Evolutionary conservation across 2,113 vertebrate species (phyloP).

Genomic region (Sylvia atricapilla): DNA sequence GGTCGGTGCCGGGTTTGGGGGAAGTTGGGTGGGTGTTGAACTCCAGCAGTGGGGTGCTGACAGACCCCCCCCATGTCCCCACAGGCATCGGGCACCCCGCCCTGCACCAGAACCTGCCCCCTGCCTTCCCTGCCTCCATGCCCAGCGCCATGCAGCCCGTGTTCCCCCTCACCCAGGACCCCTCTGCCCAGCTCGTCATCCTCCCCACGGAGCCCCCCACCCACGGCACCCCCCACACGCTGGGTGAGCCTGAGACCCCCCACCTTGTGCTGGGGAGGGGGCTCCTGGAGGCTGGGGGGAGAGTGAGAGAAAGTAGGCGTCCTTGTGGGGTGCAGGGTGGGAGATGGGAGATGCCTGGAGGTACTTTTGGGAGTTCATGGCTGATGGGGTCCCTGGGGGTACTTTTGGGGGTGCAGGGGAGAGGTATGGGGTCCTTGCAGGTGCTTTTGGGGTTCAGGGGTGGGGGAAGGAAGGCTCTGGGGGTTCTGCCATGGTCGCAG

Average conservation of each 20-base stretch:
- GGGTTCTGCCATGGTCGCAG: accelerated
- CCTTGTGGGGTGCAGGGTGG: neutral
- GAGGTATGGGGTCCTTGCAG: neutral
- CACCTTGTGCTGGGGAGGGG: neutral
- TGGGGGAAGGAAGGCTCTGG: neutral
- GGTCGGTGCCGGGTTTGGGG: slow-evolving; percentile 71
- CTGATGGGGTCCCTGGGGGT: neutral
- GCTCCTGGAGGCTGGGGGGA: too few relatives aligned
- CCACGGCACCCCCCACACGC: slow-evolving; percentile 83
- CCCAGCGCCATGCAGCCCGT: slow-evolving; percentile 90
- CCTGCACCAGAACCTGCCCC: slow-evolving; percentile 93
- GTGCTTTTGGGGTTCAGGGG: neutral
- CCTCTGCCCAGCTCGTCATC: slow-evolving; percentile 88
- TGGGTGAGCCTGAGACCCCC: slow-evolving; percentile 75
- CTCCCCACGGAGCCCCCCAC: slow-evolving; percentile 86
- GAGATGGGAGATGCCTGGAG: too few relatives aligned
- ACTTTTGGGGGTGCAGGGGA: neutral
- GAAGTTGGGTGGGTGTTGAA: neutral
- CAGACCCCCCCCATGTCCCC: neutral
- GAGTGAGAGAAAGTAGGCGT: too few relatives aligned
- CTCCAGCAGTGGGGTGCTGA: neutral
- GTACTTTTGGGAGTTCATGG: neutral
- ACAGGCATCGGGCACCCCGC: slow-evolving; percentile 90
- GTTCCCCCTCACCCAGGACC: slow-evolving; percentile 90
- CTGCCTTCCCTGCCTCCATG: slow-evolving; percentile 90